Base-by-base conservation (phyloP, 2,797 vertebrate species). In the Microctenopoma lineatum region DNA sequence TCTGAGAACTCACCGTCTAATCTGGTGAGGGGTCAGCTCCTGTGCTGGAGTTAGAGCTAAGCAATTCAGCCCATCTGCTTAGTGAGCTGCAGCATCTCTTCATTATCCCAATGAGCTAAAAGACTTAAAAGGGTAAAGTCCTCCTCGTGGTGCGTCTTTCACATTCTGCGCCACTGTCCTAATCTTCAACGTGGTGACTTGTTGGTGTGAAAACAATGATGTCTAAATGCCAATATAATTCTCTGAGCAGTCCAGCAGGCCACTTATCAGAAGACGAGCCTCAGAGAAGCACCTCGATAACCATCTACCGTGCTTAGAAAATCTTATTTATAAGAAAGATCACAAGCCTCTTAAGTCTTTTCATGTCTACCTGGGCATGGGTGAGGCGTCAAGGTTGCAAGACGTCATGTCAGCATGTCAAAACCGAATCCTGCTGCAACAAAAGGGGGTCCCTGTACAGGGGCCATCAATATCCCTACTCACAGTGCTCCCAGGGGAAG, bases 61-160 rank as follows among this genome's bases (percentile, higher is more conserved):
- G 76, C 70, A 80, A 81, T 82, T 90, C 34, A 86, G 85, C 86
- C 80, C 71, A 74, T 87, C 79, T 80, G 67, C 59, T 72, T 89
- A 92, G 91, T 80, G 64, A 86, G 84, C 83, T 90, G 92, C 66
- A 42, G 54, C 59, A 73, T 84, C 78, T 79, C 66, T 67, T 67
- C 55, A 86, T 88, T 84, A 90, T 80, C 78, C 87, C 75, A 84
- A 77, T 75, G 60, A 84, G 85, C 86, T 85, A 78, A 87, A 79
- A 66, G 73, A 80, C 67, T 86, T 83, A 81, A 13, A 81, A 11
- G 50, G 57, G 65, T 73, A 69, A 87, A 83, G 66, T 73, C 44
- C 47, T 81, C 67, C 64, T 63, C 27, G 18, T 47, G 62, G 29
- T 60, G 59, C 11, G 16, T 72, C 45, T 63, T 54, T 59, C n/a